Evolutionary conservation across 1,140 invertebrate genomes (phyloP).

Genomic region (Cyclargus thomasi): DNA sequence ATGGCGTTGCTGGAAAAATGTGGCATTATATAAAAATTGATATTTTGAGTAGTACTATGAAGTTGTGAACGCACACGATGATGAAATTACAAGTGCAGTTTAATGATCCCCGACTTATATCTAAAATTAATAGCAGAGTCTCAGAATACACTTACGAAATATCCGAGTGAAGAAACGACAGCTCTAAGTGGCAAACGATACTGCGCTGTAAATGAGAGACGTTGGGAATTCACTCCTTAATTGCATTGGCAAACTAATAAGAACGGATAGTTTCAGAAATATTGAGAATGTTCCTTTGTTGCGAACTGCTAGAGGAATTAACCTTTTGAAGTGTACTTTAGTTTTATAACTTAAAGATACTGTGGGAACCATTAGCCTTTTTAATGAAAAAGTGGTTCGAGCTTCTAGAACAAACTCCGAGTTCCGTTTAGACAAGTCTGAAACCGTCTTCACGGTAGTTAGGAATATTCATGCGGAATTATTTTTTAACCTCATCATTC

Average conservation of each 20-base stretch:
- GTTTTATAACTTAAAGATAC: constrained; percentile 8
- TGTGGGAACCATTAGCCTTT: constrained; percentile 6
- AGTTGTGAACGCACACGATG: background rate
- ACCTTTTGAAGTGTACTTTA: constrained; percentile 16
- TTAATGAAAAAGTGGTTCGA: constrained; percentile 11
- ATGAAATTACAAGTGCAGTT: background rate
- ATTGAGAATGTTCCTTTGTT: constrained; percentile 17
- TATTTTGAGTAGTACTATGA: too few relatives aligned
- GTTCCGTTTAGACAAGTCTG: background rate
- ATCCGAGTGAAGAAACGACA: background rate
- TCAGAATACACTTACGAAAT: background rate
- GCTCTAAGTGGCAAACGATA: constrained; percentile 18
- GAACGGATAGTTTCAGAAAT: constrained; percentile 20
- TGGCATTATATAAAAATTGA: too few relatives aligned
- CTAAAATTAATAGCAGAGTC: background rate
- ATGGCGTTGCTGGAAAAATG: too few relatives aligned
- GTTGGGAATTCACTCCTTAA: constrained; percentile 19
- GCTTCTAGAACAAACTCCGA: background rate
- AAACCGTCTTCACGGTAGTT: background rate
- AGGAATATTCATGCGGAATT: background rate
- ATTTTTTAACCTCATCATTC: background rate
- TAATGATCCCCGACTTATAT: background rate
- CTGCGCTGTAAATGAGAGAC: constrained; percentile 24
- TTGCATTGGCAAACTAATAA: constrained; percentile 21
- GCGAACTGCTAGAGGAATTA: constrained; percentile 10